These are phyloP conservation scores for Euzetes globulus DNA, from an alignment of 2,888 invertebrate species.

Conservation along the genomic window DNA sequence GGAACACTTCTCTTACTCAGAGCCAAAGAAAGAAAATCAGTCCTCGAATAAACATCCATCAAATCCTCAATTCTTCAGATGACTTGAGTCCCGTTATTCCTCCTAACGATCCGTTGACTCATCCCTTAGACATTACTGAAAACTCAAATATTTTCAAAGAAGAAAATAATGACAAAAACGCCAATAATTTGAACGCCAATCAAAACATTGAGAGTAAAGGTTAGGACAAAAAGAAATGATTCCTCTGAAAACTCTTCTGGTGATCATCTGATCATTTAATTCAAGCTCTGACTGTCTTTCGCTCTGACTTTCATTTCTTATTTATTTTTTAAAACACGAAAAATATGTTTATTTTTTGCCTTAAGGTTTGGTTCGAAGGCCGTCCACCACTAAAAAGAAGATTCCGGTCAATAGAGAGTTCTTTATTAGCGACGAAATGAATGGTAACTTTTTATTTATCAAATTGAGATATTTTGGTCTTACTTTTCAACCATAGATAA, in stretches of 20 bases:
- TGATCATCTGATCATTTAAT: background rate
- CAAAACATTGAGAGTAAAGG: constrained; percentile 10
- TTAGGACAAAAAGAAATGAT: background rate
- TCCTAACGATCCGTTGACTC: background rate
- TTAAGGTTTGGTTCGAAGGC: constrained; percentile 18
- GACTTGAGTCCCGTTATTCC: constrained; percentile 14
- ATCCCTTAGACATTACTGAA: background rate
- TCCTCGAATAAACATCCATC: constrained; percentile 34
- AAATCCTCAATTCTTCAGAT: constrained; percentile 33
- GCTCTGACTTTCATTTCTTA: background rate
- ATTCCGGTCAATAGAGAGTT: constrained; percentile 33
- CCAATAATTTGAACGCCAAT: background rate
- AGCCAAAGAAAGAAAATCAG: constrained; percentile 37
- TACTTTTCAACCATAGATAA: background rate
- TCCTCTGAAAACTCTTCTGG: constrained; percentile 10
- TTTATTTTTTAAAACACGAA: background rate
- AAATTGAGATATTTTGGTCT: background rate
- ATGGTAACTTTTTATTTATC: background rate
- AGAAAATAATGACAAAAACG: background rate
- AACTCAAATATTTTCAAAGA: background rate
- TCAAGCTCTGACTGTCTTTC: constrained; percentile 19
- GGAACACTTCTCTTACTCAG: constrained; percentile 34
- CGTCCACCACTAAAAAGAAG: constrained; percentile 31
- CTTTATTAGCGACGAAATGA: constrained; percentile 27
- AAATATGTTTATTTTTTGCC: background rate